Percentiles rank a stretch among this genome's conserved stretches.
phyloP scores from a whole-genome alignment of 1,140 invertebrate species.

The Meloidogyne exigua region DNA sequence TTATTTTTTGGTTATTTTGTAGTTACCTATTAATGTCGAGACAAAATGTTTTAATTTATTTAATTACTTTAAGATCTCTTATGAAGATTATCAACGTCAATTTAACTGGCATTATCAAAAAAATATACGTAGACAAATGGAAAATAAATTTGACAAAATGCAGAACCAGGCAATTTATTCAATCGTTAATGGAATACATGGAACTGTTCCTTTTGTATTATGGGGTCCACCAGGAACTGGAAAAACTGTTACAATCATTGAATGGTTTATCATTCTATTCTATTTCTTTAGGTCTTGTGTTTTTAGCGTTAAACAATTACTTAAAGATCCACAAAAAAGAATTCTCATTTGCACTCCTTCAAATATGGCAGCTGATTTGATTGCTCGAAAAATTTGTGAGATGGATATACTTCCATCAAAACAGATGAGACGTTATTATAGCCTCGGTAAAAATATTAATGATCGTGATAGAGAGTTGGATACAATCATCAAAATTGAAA shows the following conservation, averaged over 20 bases:
- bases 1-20: too few species aligned
- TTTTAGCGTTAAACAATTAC: background rate
- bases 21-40: too few species aligned
- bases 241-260: conserved; percentile 27
- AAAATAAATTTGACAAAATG: conserved; percentile 14
- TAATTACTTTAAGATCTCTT: background rate
- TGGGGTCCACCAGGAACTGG: conserved; percentile 31
- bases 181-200: conserved; percentile 23
- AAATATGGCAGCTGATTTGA: conserved; percentile 22
- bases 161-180: conserved; percentile 22
- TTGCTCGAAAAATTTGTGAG: conserved; percentile 12
- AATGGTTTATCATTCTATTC: conserved; percentile 1
- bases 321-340: background rate
- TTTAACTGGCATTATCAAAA: background rate
- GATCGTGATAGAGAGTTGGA: conserved; percentile 21
- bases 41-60: too few species aligned
- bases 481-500: conserved; percentile 24
- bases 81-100: background rate
- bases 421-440: conserved; percentile 26
- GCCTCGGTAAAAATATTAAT: conserved; percentile 14
- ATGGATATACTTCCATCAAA: background rate
- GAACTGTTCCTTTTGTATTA: conserved; percentile 20
- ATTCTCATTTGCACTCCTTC: conserved; percentile 31
- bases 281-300: background rate
- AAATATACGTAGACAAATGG: background rate